Evolutionary conservation across 2,888 invertebrate species (phyloP).

Genomic region (Eupithecia centaureata): DNA sequence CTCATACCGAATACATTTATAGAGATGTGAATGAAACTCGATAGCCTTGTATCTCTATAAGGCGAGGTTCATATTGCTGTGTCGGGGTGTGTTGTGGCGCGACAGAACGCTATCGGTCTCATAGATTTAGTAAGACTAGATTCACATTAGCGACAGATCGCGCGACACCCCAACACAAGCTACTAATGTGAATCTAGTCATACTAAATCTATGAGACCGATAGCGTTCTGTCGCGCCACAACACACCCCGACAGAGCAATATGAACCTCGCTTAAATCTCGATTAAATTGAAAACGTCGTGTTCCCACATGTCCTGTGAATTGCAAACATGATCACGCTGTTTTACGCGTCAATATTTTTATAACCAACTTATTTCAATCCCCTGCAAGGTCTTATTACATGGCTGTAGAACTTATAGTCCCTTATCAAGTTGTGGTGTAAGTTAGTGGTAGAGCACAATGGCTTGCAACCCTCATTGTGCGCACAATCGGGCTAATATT

Average conservation of each 20-base stretch:
- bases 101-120: too few relatives aligned
- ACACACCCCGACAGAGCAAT: too few relatives aligned
- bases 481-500: constrained; percentile 74
- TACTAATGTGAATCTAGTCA: too few relatives aligned
- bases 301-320: constrained; percentile 71
- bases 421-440: constrained; percentile 9
- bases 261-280: too few relatives aligned
- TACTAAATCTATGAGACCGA: too few relatives aligned
- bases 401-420: constrained; percentile 30
- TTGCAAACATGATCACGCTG: constrained; percentile 66
- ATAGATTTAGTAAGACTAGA: too few relatives aligned
- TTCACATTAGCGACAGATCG: too few relatives aligned
- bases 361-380: constrained; percentile 35
- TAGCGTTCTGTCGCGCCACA: too few relatives aligned
- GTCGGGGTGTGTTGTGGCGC: too few relatives aligned
- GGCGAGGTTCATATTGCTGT: too few relatives aligned
- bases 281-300: constrained; percentile 63
- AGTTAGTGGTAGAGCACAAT: constrained; percentile 49
- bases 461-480: constrained; percentile 58
- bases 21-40: constrained; percentile 41
- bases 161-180: too few relatives aligned
- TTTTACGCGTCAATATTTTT: constrained; percentile 52
- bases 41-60: constrained; percentile 43
- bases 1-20: constrained; percentile 28
- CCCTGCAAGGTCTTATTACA: constrained; percentile 9